These are phyloP conservation scores for Drosophila littoralis DNA, from an alignment of 1,140 invertebrate genomes.

Conservation along the genomic window DNA sequence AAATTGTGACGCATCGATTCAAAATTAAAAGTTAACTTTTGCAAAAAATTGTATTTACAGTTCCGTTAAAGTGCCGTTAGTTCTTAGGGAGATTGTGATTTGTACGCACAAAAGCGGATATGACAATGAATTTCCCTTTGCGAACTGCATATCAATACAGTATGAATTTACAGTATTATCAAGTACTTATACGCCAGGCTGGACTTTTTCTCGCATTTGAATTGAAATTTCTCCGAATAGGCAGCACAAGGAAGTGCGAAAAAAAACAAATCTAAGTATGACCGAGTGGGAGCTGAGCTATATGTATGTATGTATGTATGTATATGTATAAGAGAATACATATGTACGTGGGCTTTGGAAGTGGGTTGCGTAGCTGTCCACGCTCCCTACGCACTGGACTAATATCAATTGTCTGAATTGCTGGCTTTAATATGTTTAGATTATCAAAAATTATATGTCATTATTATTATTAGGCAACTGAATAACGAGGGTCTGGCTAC, in stretches of 20 bases:
- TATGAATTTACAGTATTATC: too few relatives aligned
- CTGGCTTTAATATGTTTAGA: background rate
- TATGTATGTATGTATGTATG: background rate
- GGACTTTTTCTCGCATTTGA: background rate
- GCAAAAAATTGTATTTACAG: background rate
- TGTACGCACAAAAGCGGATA: background rate
- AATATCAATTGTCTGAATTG: background rate
- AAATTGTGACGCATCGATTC: too few relatives aligned
- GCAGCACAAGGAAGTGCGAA: background rate
- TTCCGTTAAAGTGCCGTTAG: constrained; percentile 1
- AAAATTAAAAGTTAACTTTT: too few relatives aligned
- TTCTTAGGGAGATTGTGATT: background rate
- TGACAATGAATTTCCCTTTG: background rate
- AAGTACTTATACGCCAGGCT: background rate
- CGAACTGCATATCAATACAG: background rate
- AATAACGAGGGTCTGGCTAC: too few relatives aligned
- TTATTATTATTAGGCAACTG: background rate
- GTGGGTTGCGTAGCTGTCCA: background rate
- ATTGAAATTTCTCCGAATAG: too few relatives aligned
- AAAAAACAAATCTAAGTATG: background rate
- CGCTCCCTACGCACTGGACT: background rate
- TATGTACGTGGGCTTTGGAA: background rate
- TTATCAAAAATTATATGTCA: too few relatives aligned
- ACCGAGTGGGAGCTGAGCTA: background rate
- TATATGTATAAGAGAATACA: background rate